Evolutionary conservation across 1,140 invertebrate genomes (phyloP), one percentile per base, ranked within the genome.

Genomic region (Drosophila cardini): DNA sequence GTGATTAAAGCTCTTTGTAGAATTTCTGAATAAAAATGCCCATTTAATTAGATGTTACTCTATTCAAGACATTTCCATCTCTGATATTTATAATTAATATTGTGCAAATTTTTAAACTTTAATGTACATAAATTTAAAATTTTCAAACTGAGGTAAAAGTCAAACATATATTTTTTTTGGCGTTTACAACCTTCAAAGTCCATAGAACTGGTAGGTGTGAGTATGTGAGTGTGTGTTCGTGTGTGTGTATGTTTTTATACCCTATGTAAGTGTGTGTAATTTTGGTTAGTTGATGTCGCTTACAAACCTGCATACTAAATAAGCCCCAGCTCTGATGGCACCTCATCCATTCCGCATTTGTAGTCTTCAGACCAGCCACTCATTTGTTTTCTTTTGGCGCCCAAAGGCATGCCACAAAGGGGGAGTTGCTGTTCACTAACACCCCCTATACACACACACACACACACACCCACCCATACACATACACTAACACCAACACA

Each of bases 231-330:
- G 16, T 11, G 21, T 53, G 45, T 61, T n/a, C n/a, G 57, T 61
- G 67, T 52, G 32, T 60, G 15, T 26, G 21, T 26, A 26, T 26
- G 57, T 64, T 67, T 52, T 21, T 46, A 38, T 38, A 4, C 34
- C 60, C 36, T 45, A 56, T 65, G 62, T 64, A 46, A 72, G 40
- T 76, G 67, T 69, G 58, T 63, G 80, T 61, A 72, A 62, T 78
- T 86, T 74, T 55, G 69, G 81, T 85, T 80, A 68, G 73, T 84
- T 78, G 65, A 87, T 80, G 84, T 80, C 77, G 80, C 77, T 75
- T 69, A 89, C 80, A 84, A 84, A 80, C 74, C 65, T 78, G 84
- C 80, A 89, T 90, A 89, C 80, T 80, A 89, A 89, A 89, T 90
- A 89, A 89, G 85, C 77, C 69, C 21, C 26, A 55, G 45, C 38